Evolutionary conservation across 2,888 invertebrate genomes (phyloP), one percentile per base, ranked within the genome.

Genomic region (Taphrorychus bicolor): DNA sequence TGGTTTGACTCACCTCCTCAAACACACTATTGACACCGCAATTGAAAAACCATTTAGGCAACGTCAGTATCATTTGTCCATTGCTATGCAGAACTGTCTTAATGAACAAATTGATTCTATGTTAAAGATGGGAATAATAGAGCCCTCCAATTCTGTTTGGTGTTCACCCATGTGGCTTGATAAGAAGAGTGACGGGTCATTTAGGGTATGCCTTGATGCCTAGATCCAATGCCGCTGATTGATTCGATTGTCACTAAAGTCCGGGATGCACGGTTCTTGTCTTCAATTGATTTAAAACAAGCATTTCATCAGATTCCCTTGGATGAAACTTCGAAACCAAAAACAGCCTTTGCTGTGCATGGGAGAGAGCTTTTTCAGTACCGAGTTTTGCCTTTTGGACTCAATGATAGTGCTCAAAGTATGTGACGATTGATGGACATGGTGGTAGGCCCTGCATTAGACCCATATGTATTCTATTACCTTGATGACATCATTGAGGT

Each of bases 241-340:
- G 73, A 22, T 66, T 2, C 2, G 1, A 2, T 48, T 2, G 2
- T 48, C 9, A 2, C 1, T 2, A 1, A 1, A 1, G 48, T 2
- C 1, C 11, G 1, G 2, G 48, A 48, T 2, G 1, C 48, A 2
- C 1, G 2, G 2, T 80, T 72, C 52, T 71, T 81, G 7, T 73
- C 73, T 0, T 77, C 76, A 0, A 58, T 80, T 0, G 80, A 81
- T 63, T 52, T 75, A 2, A 71, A 71, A 23, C 51, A 49, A 17
- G 78, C 76, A 0, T 79, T 76, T 56, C 73, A 70, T 51, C 76
- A 78, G 58, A 70, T 79, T 21, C 74, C 74, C 4, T 52, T 71
- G 14, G 57, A 49, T 9, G 53, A n/a, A 16, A 23, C 49, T 7
- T 62, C 59, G 1, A 19, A 48, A 18, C 63, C 48, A 9, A 64